Conservation (phyloP, 2,113 vertebrate genomes). For the Melanotaenia duboulayi region DNA sequence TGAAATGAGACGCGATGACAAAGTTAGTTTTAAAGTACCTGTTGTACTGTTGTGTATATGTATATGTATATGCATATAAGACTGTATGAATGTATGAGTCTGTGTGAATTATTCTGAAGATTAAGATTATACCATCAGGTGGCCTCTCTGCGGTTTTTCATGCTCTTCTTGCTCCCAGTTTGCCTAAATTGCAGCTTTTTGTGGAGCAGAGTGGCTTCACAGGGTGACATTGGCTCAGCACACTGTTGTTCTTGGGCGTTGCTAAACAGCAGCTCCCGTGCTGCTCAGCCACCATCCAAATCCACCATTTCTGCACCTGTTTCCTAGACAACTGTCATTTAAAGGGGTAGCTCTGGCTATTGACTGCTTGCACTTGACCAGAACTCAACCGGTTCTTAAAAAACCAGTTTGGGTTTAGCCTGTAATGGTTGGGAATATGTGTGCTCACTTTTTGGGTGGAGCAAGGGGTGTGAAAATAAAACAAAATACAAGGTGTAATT, state of each 20-base stretch:
- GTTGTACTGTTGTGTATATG: not conserved
- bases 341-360: slow-evolving; percentile 63
- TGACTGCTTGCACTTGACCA: slow-evolving; percentile 64
- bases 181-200: slow-evolving; percentile 47
- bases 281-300: slow-evolving; percentile 60
- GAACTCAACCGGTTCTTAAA: slow-evolving; percentile 36
- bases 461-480: slow-evolving; percentile 1
- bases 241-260: slow-evolving; percentile 45
- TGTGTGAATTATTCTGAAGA: slow-evolving; percentile 29
- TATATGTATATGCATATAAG: too few relatives aligned
- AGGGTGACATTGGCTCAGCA: slow-evolving; percentile 46
- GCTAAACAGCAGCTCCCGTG: slow-evolving; percentile 44
- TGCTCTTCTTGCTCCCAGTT: slow-evolving; percentile 23
- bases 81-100: too few relatives aligned
- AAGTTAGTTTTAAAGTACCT: not conserved
- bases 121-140: slow-evolving; percentile 45
- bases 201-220: slow-evolving; percentile 44
- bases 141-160: slow-evolving; percentile 44
- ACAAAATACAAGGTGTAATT: not conserved
- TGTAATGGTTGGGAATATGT: not conserved
- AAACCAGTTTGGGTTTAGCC: slow-evolving; percentile 35
- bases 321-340: slow-evolving; percentile 78
- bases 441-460: slow-evolving; percentile 9
- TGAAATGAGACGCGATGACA: not conserved
- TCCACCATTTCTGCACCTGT: slow-evolving; percentile 71